phyloP scores from a whole-genome alignment of 2,797 vertebrate genomes.

The Crocodylus rhombifer region DNA sequence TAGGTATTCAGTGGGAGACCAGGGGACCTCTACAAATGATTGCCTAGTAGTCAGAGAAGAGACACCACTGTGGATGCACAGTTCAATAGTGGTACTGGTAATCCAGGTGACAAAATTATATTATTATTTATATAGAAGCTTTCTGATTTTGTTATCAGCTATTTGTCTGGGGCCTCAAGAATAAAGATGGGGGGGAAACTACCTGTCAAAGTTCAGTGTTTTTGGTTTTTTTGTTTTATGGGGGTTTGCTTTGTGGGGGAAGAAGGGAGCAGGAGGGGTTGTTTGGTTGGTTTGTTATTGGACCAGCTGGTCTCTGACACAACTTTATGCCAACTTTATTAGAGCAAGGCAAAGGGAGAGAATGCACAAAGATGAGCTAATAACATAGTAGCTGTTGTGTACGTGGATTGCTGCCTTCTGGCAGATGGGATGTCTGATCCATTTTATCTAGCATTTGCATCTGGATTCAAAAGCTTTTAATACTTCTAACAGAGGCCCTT shows the following conservation, averaged over 20 bases:
- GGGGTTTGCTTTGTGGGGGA: not conserved
- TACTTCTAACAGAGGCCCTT: not conserved
- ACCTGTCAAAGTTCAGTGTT: not conserved
- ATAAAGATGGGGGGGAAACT: not conserved
- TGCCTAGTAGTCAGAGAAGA: not conserved
- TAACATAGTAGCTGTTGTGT: not conserved
- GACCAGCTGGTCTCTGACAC: accelerated
- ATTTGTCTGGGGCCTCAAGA: not conserved
- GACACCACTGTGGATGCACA: not conserved
- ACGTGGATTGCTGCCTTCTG: not conserved
- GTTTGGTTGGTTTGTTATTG: not conserved
- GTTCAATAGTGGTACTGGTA: not conserved
- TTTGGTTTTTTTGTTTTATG: not conserved
- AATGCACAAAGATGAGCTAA: not conserved
- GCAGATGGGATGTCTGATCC: not conserved
- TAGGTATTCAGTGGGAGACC: not conserved
- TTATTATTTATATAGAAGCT: not conserved
- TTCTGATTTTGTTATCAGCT: not conserved
- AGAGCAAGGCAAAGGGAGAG: not conserved
- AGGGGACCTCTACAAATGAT: not conserved
- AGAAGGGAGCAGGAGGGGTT: not conserved
- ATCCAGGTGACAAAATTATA: not conserved
- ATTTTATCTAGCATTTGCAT: accelerated
- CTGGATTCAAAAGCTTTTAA: not conserved
- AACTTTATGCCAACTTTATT: not conserved